Evolutionary conservation across 2,113 vertebrate species (phyloP).

Genomic region (Rhinichthys klamathensis): DNA sequence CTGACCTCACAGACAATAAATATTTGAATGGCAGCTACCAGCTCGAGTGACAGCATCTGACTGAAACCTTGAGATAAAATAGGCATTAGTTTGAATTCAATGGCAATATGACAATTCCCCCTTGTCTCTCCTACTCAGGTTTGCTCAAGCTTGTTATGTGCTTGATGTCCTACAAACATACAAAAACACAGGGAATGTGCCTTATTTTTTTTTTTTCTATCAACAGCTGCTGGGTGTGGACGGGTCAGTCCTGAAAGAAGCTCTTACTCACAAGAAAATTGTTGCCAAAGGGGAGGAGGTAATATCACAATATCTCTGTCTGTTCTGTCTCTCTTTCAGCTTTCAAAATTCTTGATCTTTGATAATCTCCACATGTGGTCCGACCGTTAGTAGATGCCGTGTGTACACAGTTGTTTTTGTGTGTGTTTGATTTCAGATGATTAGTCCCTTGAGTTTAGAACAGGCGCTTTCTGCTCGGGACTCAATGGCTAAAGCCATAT

Average conservation of each 20-base stretch:
- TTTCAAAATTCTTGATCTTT: background rate
- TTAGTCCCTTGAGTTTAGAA: slow-evolving; percentile 91
- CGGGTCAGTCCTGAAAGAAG: slow-evolving; percentile 79
- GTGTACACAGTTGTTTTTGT: background rate
- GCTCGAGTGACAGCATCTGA: background rate
- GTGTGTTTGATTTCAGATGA: slow-evolving; percentile 76
- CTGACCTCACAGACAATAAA: no score
- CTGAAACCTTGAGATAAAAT: background rate
- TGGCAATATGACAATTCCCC: background rate
- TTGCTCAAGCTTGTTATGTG: background rate
- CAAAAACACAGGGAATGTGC: background rate
- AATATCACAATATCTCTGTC: slow-evolving; percentile 47
- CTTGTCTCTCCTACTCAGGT: background rate
- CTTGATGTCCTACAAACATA: slow-evolving; percentile 44
- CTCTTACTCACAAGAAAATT: slow-evolving; percentile 94
- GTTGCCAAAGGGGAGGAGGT: slow-evolving; percentile 98
- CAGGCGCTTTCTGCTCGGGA: slow-evolving; percentile 90
- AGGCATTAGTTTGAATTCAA: background rate
- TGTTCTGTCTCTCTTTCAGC: background rate
- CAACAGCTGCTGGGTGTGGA: slow-evolving; percentile 89
- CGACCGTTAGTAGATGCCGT: background rate
- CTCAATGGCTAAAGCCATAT: slow-evolving; percentile 89
- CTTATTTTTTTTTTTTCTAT: slow-evolving; percentile 55
- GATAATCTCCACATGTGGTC: background rate
- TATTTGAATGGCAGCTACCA: background rate